Conservation (phyloP, 2,797 vertebrate species). For the Epinephelus malabaricus region DNA sequence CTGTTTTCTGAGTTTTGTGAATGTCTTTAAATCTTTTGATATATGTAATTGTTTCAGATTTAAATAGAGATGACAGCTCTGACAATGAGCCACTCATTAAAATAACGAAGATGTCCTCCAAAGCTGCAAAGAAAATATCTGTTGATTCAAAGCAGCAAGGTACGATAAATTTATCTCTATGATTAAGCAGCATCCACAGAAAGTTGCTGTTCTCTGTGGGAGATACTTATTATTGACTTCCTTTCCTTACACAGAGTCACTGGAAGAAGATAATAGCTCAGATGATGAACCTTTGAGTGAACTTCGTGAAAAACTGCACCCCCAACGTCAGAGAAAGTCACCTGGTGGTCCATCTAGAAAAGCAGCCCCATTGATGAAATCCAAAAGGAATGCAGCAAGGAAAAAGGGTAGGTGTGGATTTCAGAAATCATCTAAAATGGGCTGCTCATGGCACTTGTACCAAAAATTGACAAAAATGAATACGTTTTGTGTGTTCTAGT, state of each 20-base stretch:
- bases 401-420: conserved; percentile 48
- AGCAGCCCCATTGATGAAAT: conserved; percentile 18
- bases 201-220: too few species aligned
- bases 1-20: not conserved
- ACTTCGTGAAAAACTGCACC: too few species aligned
- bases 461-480: not conserved
- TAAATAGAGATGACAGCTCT: conserved; percentile 46
- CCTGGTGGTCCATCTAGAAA: not conserved
- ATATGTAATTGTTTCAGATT: conserved; percentile 5
- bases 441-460: too few species aligned
- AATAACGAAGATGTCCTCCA: conserved; percentile 42
- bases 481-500: conserved; percentile 42
- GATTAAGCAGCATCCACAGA: not conserved
- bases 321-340: too few species aligned
- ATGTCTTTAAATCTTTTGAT: conserved; percentile 1
- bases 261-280: too few species aligned
- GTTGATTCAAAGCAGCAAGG: conserved; percentile 49
- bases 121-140: conserved; percentile 47
- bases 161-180: not conserved
- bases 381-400: conserved; percentile 52
- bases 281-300: too few species aligned
- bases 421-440: not conserved
- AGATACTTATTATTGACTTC: too few species aligned
- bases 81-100: conserved; percentile 57
- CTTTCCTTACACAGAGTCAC: too few species aligned